These are phyloP conservation scores for Apostichopus japonicus DNA, from an alignment of 35 echinoderm and acorn worm genomes.

Conservation along the genomic window DNA sequence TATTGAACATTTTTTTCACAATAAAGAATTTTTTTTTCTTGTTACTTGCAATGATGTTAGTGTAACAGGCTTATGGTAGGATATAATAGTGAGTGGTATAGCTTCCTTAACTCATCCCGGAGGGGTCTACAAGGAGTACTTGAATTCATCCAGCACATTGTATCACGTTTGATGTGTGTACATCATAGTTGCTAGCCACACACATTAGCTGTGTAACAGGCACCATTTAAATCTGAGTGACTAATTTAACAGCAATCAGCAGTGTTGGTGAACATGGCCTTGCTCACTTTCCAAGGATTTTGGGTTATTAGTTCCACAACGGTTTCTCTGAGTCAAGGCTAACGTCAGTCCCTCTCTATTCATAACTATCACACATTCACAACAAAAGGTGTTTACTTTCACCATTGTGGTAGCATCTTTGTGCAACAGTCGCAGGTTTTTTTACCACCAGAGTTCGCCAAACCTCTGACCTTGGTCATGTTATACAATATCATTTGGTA, in stretches of 20 bases:
- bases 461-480: slow-evolving; percentile 26
- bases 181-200: too few species aligned
- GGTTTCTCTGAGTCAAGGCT: slow-evolving; percentile 14
- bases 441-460: slow-evolving; percentile 16
- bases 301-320: not conserved
- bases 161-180: too few species aligned
- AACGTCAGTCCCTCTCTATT: not conserved
- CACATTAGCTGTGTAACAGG: too few species aligned
- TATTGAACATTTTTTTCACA: too few species aligned
- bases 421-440: slow-evolving; percentile 23
- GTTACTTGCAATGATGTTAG: too few species aligned
- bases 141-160: too few species aligned
- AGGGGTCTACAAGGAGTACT: too few species aligned
- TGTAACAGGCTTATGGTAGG: too few species aligned
- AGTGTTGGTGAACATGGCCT: not conserved
- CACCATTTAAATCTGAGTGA: too few species aligned
- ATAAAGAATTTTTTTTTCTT: too few species aligned
- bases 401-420: slow-evolving; percentile 1
- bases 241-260: not conserved
- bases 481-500: slow-evolving; percentile 29
- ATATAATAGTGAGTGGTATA: too few species aligned
- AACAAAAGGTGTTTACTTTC: slow-evolving; percentile 20
- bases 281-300: slow-evolving; percentile 29
- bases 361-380: slow-evolving; percentile 22
- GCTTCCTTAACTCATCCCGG: too few species aligned